phyloP scores from a whole-genome alignment of 2,888 invertebrate genomes.

The Hemistola chrysoprasaria region DNA sequence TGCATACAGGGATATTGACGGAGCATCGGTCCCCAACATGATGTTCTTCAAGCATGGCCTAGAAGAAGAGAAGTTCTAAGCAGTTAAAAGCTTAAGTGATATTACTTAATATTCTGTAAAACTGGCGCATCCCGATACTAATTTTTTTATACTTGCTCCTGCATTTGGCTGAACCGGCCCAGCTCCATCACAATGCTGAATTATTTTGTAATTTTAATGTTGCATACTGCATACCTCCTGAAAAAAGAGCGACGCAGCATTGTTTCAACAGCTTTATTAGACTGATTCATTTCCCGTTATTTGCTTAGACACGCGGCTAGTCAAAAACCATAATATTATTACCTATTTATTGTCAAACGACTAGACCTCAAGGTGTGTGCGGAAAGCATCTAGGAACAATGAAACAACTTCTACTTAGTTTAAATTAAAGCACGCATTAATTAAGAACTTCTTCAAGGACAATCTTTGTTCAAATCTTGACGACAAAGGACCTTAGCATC shows the following conservation, averaged over 20 bases:
- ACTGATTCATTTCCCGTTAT: too few relatives aligned
- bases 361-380: too few relatives aligned
- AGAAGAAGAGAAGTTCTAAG: slow-evolving; percentile 96
- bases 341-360: too few relatives aligned
- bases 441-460: slow-evolving; percentile 21
- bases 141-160: slow-evolving; percentile 77
- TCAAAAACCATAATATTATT: too few relatives aligned
- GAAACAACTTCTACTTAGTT: neutral
- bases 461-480: slow-evolving; percentile 28
- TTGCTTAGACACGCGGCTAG: too few relatives aligned
- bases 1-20: slow-evolving; percentile 95
- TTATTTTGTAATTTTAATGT: slow-evolving; percentile 74
- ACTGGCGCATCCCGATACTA: slow-evolving; percentile 65
- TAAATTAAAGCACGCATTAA: slow-evolving; percentile 9
- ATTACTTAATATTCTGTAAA: slow-evolving; percentile 62
- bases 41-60: slow-evolving; percentile 99
- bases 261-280: too few relatives aligned
- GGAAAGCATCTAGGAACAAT: too few relatives aligned
- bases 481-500: slow-evolving; percentile 25
- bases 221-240: too few relatives aligned
- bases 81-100: slow-evolving; percentile 50
- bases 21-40: slow-evolving; percentile 91
- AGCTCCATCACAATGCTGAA: slow-evolving; percentile 77
- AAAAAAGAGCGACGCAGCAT: too few relatives aligned
- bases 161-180: slow-evolving; percentile 61